Percentiles rank a stretch among this genome's conserved stretches.
phyloP scores from a whole-genome alignment of 2,888 invertebrate species.

The Leptinotarsa peninsularis region DNA sequence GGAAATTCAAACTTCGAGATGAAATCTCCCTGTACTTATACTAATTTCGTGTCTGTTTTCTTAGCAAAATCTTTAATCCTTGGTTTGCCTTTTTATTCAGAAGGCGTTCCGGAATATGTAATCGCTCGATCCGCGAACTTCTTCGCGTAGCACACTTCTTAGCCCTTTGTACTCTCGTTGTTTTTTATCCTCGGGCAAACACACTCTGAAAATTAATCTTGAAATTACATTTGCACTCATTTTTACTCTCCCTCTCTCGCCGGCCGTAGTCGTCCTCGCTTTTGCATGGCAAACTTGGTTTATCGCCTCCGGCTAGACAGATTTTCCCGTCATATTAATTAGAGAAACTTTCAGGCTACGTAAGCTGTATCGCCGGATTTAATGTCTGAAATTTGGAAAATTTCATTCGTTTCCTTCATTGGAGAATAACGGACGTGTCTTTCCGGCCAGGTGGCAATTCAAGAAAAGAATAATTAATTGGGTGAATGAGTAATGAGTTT shows the following conservation, averaged over 20 bases:
- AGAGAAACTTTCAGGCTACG: conserved; percentile 52
- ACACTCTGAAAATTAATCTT: conserved; percentile 68
- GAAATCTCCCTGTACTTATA: conserved; percentile 12
- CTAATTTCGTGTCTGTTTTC: conserved; percentile 31
- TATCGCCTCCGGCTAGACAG: conserved; percentile 54
- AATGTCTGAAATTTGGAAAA: conserved; percentile 1
- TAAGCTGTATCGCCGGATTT: conserved; percentile 36
- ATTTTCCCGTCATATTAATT: conserved; percentile 59
- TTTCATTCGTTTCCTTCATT: conserved; percentile 6
- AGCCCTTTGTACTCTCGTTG: conserved; percentile 47
- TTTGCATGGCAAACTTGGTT: conserved; percentile 55
- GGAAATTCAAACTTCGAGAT: not conserved
- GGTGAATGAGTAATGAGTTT: too few relatives aligned
- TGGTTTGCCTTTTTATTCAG: conserved; percentile 28
- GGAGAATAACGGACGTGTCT: not conserved
- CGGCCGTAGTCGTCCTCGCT: conserved; percentile 49
- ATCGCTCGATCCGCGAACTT: conserved; percentile 43
- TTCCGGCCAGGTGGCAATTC: not conserved
- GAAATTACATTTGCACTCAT: conserved; percentile 73
- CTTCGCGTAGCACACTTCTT: conserved; percentile 42
- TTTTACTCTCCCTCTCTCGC: conserved; percentile 64
- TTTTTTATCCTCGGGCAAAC: conserved; percentile 54
- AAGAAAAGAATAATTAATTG: not conserved
- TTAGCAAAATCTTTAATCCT: conserved; percentile 25
- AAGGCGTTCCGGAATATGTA: conserved; percentile 41